A percentile compares a stretch with the other conserved stretches of the same genome.
Conservation (phyloP, 2,797 vertebrate genomes). For the Pangasius krempfi region DNA sequence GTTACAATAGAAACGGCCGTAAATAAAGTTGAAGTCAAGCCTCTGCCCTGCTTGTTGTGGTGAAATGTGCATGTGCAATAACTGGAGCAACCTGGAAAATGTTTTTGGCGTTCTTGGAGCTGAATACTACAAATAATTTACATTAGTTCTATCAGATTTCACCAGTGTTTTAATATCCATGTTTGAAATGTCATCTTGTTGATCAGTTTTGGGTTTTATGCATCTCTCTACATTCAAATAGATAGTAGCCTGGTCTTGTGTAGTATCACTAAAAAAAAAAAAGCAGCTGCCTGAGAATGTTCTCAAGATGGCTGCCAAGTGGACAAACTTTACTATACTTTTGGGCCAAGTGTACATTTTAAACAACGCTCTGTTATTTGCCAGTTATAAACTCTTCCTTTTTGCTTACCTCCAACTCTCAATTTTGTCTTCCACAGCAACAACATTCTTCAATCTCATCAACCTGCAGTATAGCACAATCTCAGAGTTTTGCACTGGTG, state of each 20-base stretch:
- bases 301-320: neutral
- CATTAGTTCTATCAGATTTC: neutral
- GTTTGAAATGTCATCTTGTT: neutral
- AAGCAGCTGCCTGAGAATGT: neutral
- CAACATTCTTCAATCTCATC: slow-evolving; percentile 99
- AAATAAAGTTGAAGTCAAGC: neutral
- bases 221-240: neutral
- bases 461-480: slow-evolving; percentile 99
- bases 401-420: neutral
- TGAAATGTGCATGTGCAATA: neutral
- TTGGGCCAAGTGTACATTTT: neutral
- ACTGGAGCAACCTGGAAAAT: neutral
- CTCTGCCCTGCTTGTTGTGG: too few relatives aligned
- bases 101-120: neutral
- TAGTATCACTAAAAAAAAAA: neutral
- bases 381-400: neutral
- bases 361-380: neutral
- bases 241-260: neutral
- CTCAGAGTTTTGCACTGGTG: slow-evolving; percentile 98
- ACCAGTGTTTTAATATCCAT: neutral
- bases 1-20: too few relatives aligned
- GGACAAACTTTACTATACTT: neutral
- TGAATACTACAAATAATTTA: neutral
- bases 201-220: neutral
- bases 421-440: slow-evolving; percentile 76